Base-by-base conservation (phyloP, 23 tunicate genomes). In the Trididemnum nubilum region DNA sequence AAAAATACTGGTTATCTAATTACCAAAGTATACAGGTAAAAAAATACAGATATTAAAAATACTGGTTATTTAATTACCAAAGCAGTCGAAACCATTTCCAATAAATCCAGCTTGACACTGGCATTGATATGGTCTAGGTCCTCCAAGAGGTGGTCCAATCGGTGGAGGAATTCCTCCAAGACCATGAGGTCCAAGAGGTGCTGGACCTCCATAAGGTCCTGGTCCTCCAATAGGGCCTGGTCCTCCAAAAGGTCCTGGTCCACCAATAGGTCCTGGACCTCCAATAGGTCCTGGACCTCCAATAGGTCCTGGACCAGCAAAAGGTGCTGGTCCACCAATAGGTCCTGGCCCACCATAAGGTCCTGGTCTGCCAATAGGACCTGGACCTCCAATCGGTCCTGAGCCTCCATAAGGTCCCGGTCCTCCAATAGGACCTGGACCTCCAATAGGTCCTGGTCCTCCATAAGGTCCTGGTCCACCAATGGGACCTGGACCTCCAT, bases 181-280 rank as follows among this genome's bases (percentile, higher is more conserved):
- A n/a, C n/a, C n/a, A 12, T 12, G 57, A 18, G 15, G 15, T 49
- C 57, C 57, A 18, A 9, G 18, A 49, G 57, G 57, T n/a, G n/a
- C n/a, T n/a, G n/a, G n/a, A n/a, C n/a, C n/a, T 12, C 57, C 57
- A 49, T 9, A 12, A 9, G 15, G 15, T 9, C 12, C 57, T 9
- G 12, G 15, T 49, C 57, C 57, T 49, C 57, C 57, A 12, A 49
- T 9, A 49, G 57, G 57, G n/a, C n/a, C n/a, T 18, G 57, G 57
- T 12, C 57, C 57, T 49, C 57, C 57, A 18, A 9, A 49, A 49
- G 57, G 57, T n/a, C n/a, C n/a, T n/a, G n/a, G n/a, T n/a, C n/a
- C n/a, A n/a, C n/a, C n/a, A n/a, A n/a, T n/a, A n/a, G n/a, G n/a
- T 65, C 72, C 72, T 26, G 33, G 72, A 21, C 72, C 72, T 26